Evolutionary conservation across 2,888 invertebrate genomes (phyloP).

Genomic region (Osmoderma eremita): DNA sequence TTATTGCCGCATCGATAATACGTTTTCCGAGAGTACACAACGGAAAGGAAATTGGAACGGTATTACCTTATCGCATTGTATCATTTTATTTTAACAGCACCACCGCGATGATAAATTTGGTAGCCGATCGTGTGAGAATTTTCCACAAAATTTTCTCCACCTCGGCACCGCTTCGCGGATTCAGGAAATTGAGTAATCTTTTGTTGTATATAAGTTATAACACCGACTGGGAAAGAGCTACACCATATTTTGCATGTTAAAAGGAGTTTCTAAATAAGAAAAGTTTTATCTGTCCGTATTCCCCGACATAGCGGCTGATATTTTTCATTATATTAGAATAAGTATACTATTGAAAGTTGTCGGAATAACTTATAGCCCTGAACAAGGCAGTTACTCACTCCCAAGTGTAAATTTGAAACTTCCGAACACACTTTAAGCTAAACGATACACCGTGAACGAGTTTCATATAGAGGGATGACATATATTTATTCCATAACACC

Average conservation of each 20-base stretch:
- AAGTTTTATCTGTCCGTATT: constrained; percentile 31
- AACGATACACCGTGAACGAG: not conserved
- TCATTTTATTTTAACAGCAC: constrained; percentile 16
- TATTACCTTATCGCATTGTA: constrained; percentile 31
- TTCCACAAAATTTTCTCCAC: constrained; percentile 20
- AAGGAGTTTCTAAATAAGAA: constrained; percentile 27
- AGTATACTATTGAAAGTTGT: constrained; percentile 25
- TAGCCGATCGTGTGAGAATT: constrained; percentile 18
- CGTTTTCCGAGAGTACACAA: constrained; percentile 43
- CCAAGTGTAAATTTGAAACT: constrained; percentile 4
- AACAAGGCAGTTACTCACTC: not conserved
- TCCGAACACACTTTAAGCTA: constrained; percentile 3
- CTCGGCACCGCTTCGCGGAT: constrained; percentile 1
- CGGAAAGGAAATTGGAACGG: constrained; percentile 45
- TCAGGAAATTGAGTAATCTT: constrained; percentile 29
- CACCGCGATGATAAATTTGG: constrained; percentile 8
- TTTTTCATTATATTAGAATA: constrained; percentile 28
- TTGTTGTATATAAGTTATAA: constrained; percentile 25
- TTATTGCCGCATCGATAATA: constrained; percentile 6
- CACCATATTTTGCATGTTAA: constrained; percentile 18
- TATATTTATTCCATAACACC: too few species aligned
- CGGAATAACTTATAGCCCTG: constrained; percentile 20
- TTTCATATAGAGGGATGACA: too few species aligned
- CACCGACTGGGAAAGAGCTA: not conserved
- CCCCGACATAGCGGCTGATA: constrained; percentile 21